Percentiles rank a stretch among this genome's conserved stretches.
Evolutionary conservation across 37 sponge, comb jelly and placozoan species (phyloP).

Genomic region (Petrosia ficiformis): DNA sequence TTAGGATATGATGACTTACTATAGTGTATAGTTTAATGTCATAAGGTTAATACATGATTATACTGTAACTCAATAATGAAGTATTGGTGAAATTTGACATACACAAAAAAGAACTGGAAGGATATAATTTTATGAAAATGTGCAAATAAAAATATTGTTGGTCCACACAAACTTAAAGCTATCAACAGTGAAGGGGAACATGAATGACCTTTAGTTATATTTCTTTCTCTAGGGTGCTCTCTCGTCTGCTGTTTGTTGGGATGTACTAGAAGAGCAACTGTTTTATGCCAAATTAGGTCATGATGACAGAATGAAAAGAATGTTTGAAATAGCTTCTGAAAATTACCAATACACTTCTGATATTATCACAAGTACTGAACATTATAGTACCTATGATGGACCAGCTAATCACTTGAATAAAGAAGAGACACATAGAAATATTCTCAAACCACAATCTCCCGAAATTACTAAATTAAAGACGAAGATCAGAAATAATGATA

Average conservation of each 20-base stretch:
- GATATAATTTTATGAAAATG: too few species aligned
- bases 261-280: conserved; percentile 62
- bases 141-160: too few species aligned
- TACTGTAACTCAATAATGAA: too few species aligned
- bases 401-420: too few species aligned
- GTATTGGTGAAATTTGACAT: too few species aligned
- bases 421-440: background rate
- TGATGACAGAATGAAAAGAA: conserved; percentile 5
- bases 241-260: conserved; percentile 53
- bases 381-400: background rate
- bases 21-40: too few species aligned
- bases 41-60: too few species aligned
- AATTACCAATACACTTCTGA: background rate
- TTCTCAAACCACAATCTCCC: background rate
- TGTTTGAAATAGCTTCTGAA: conserved; percentile 7
- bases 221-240: conserved; percentile 70
- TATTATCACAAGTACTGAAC: background rate
- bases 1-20: too few species aligned
- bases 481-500: background rate
- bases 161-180: too few species aligned
- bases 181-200: too few species aligned
- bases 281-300: conserved; percentile 14
- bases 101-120: too few species aligned
- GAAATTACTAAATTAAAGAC: background rate
- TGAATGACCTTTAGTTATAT: too few species aligned